Evolutionary conservation across 2,797 vertebrate species (phyloP).

Genomic region (Huso huso): DNA sequence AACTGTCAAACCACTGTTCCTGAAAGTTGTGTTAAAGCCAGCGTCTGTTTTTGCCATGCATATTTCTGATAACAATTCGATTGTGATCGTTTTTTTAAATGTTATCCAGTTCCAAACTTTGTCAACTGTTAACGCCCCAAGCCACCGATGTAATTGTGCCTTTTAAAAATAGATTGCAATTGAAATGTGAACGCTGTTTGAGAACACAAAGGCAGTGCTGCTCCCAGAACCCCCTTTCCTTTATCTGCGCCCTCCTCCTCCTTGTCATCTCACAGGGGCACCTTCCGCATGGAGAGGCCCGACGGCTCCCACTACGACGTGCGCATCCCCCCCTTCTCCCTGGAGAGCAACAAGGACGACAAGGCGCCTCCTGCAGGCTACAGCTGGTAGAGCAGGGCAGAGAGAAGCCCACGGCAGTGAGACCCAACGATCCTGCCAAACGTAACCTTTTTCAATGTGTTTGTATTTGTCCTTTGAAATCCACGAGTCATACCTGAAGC

Average conservation of each 20-base stretch:
- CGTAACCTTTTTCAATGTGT: too few species aligned
- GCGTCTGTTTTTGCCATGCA: too few species aligned
- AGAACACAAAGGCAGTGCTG: background rate
- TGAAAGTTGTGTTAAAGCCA: too few species aligned
- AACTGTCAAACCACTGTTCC: too few species aligned
- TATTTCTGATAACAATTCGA: too few species aligned
- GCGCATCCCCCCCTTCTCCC: constrained; percentile 93
- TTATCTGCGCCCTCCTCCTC: constrained; percentile 1
- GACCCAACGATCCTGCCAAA: too few species aligned
- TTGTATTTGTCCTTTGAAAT: too few species aligned
- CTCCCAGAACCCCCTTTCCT: background rate
- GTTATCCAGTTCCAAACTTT: too few species aligned
- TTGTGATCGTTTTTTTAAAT: too few species aligned
- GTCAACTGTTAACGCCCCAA: too few species aligned
- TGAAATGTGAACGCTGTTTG: background rate
- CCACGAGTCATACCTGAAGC: too few species aligned
- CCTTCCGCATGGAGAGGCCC: constrained; percentile 90
- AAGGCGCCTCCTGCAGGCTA: constrained; percentile 73
- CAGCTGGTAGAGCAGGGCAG: constrained; percentile 59
- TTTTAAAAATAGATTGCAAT: background rate
- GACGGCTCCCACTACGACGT: constrained; percentile 96
- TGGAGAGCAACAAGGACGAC: constrained; percentile 90
- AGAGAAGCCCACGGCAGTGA: too few species aligned
- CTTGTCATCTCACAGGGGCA: constrained; percentile 68
- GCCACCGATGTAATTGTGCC: background rate